Conservation (phyloP, 2,888 invertebrate genomes). For the Drosophila affinis region DNA sequence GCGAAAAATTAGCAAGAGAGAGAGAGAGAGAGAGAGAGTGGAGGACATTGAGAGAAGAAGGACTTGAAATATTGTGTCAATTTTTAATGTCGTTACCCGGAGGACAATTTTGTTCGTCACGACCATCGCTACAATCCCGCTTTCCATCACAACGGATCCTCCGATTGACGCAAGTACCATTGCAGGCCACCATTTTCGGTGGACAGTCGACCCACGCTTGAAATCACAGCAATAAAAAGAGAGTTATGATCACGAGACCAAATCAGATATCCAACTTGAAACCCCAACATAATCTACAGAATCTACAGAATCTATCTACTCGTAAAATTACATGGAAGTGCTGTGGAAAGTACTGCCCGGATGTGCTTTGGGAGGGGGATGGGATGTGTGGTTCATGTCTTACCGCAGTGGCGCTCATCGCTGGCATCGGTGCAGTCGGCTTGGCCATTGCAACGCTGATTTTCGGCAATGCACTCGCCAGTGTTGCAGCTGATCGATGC, state of each 20-base stretch:
- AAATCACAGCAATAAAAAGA: slow-evolving; percentile 18
- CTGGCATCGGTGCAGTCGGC: slow-evolving; percentile 86
- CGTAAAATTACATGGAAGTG: not conserved
- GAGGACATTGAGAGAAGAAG: not conserved
- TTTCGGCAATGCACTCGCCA: slow-evolving; percentile 86
- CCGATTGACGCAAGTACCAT: slow-evolving; percentile 84
- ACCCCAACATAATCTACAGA: not conserved
- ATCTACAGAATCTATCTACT: not conserved
- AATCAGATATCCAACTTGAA: not conserved
- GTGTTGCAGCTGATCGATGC: slow-evolving; percentile 85
- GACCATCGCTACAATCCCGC: slow-evolving; percentile 86
- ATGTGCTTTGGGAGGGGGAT: not conserved
- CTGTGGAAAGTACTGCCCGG: not conserved
- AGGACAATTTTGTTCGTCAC: slow-evolving; percentile 84
- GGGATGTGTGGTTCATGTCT: slow-evolving; percentile 53
- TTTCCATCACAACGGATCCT: slow-evolving; percentile 86
- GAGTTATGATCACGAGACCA: not conserved
- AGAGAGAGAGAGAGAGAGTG: not conserved
- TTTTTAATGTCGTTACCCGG: slow-evolving; percentile 65
- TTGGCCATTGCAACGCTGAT: slow-evolving; percentile 86
- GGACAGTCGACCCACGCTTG: slow-evolving; percentile 50
- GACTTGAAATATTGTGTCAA: not conserved
- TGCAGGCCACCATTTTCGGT: slow-evolving; percentile 58
- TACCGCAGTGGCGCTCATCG: slow-evolving; percentile 87
- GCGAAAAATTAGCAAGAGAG: not conserved